Conservation (phyloP, 1,140 invertebrate species). For the Bicyclus anynana region DNA sequence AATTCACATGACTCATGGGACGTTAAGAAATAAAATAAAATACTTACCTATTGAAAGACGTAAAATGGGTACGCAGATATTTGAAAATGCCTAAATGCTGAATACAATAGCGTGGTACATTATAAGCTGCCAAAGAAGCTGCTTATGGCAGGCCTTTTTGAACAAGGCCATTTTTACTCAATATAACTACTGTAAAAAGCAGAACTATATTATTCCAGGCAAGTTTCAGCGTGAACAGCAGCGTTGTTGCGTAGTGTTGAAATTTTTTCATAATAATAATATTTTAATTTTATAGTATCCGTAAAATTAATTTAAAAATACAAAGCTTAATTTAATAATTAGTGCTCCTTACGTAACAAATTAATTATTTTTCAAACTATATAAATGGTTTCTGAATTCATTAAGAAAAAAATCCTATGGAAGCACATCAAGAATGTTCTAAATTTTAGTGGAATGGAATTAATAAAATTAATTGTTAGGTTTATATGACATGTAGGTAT, state of each 20-base stretch:
- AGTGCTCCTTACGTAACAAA: neutral
- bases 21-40: neutral
- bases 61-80: neutral
- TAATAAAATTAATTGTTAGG: neutral
- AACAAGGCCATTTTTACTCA: neutral
- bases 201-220: slow-evolving; percentile 15
- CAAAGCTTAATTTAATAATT: neutral
- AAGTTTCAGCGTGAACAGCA: slow-evolving; percentile 16
- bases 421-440: neutral
- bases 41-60: neutral
- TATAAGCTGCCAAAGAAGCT: slow-evolving; percentile 16
- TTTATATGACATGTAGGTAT: no score
- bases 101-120: slow-evolving; percentile 4
- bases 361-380: neutral
- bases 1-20: neutral
- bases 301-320: neutral
- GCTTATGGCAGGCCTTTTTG: neutral
- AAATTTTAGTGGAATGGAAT: neutral
- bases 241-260: slow-evolving; percentile 10
- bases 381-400: neutral
- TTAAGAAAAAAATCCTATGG: neutral
- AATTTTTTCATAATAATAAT: slow-evolving; percentile 3
- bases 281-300: neutral
- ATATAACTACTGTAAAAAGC: slow-evolving; percentile 7
- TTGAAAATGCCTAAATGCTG: slow-evolving; percentile 1